Evolutionary conservation across 2,797 vertebrate genomes (phyloP), one percentile per base, ranked within the genome.

Genomic region (Thripadectes ignobilis): DNA sequence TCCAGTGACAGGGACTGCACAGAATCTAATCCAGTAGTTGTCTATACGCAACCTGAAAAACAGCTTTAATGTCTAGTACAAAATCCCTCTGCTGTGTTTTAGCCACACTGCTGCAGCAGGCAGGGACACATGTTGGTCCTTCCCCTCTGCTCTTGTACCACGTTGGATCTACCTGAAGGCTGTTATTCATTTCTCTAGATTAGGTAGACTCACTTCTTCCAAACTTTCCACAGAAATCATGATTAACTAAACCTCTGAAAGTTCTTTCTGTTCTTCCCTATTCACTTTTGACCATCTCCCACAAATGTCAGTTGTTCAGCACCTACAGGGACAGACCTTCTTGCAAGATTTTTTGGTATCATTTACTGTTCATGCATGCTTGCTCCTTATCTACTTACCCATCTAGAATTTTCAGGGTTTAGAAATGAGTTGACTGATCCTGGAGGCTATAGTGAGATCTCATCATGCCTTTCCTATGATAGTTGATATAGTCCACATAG

Each of bases 141-240:
- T 74, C 32, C 14, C 10, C 22, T 85, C 38, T 1, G 0, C 34
- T 13, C n/a, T 61, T 8, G 0, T 16, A 76, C 22, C 10, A 5
- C 1, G 4, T 9, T 63, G 62, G 77, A 75, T 36, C 34, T 83
- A 32, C 27, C 30, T 23, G 49, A 85, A 85, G 12, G 38, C 19
- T 82, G 6, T 30, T 36, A 59, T 6, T 88, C 19, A 21, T 77
- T 93, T 69, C 24, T 57, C 26, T 67, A 73, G 38, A 38, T 69
- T 38, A 59, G 18, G 43, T 3, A 80, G 29, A n/a, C n/a, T 46
- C 32, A 12, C 6, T 46, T 95, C 48, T 89, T 76, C 48, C 38
- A 94, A 78, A 6, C 30, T 78, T 72, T 83, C 61, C 73, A 57
- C 41, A 58, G 2, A 38, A 57, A 59, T 7, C 21, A 52, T 8